Percentiles rank a stretch among this genome's conserved stretches.
phyloP scores from a whole-genome alignment of 2,888 invertebrate genomes.

The Nysson spinosus region DNA sequence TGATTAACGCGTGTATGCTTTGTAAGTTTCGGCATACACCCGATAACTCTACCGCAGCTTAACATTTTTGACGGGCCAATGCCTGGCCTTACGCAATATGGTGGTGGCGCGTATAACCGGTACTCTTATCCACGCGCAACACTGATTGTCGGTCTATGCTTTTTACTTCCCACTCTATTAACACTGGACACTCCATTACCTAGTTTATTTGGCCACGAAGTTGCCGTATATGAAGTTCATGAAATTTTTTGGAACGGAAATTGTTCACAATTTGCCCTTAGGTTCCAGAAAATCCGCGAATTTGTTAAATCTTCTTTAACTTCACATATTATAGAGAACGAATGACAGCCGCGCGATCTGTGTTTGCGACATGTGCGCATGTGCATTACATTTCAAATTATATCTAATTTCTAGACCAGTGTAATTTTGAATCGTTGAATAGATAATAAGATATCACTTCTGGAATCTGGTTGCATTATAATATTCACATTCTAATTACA shows the following conservation, averaged over 20 bases:
- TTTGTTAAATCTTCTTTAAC: slow-evolving; percentile 27
- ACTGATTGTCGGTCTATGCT: slow-evolving; percentile 39
- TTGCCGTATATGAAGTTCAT: slow-evolving; percentile 15
- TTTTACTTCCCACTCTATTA: slow-evolving; percentile 23
- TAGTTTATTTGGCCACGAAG: slow-evolving; percentile 19
- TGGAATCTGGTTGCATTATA: too few relatives aligned
- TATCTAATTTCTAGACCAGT: too few relatives aligned
- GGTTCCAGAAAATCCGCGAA: slow-evolving; percentile 1
- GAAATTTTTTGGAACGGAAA: slow-evolving; percentile 15
- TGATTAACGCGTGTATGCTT: slow-evolving; percentile 60
- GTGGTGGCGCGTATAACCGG: slow-evolving; percentile 40
- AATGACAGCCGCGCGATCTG: slow-evolving; percentile 33
- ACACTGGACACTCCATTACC: slow-evolving; percentile 50
- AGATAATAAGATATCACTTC: too few relatives aligned
- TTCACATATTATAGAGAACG: slow-evolving; percentile 26
- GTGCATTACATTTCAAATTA: slow-evolving; percentile 23
- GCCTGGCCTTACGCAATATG: slow-evolving; percentile 68
- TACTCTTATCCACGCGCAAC: slow-evolving; percentile 38
- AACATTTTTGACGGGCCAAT: slow-evolving; percentile 69
- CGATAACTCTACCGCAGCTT: slow-evolving; percentile 69
- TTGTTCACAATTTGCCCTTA: slow-evolving; percentile 4
- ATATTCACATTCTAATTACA: too few relatives aligned
- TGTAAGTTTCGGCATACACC: slow-evolving; percentile 70
- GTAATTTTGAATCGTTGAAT: too few relatives aligned
- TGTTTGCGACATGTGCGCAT: slow-evolving; percentile 14